These are phyloP conservation scores for Euwallacea fornicatus DNA, from an alignment of 1,140 invertebrate genomes.

Conservation along the genomic window DNA sequence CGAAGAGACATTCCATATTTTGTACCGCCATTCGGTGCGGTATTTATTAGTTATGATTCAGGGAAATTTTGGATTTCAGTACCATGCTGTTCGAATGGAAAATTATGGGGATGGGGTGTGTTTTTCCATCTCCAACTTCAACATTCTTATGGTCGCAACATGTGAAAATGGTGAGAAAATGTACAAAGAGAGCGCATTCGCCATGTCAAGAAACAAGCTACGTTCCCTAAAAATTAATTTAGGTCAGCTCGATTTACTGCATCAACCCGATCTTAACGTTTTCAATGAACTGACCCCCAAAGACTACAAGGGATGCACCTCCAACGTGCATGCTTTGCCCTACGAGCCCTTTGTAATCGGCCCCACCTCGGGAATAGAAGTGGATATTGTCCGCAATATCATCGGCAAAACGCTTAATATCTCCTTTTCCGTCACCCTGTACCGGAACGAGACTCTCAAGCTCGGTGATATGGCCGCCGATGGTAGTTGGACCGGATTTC, in stretches of 20 bases:
- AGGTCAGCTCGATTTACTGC: not conserved
- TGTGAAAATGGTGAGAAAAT: too few species aligned
- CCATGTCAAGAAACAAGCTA: too few species aligned
- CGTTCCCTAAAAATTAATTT: not conserved
- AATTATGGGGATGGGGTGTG: not conserved
- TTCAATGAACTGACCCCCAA: conserved; percentile 1
- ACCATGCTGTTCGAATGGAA: not conserved
- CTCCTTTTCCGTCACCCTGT: conserved; percentile 14
- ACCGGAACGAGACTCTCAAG: not conserved
- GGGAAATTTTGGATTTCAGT: conserved; percentile 5
- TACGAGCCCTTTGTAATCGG: conserved; percentile 27
- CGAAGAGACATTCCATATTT: not conserved
- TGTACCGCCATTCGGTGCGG: conserved; percentile 1
- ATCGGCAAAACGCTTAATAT: conserved; percentile 21
- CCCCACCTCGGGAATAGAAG: conserved; percentile 14
- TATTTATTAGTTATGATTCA: conserved; percentile 13
- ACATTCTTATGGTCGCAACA: not conserved
- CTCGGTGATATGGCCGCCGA: conserved; percentile 10
- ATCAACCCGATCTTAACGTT: conserved; percentile 1
- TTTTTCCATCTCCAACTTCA: conserved; percentile 6
- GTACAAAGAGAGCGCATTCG: too few species aligned
- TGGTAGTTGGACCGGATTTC: conserved; percentile 29
- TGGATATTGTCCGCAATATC: conserved; percentile 7
- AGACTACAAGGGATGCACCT: conserved; percentile 7
- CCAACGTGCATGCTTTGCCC: conserved; percentile 6